Base-by-base conservation (phyloP, 2,888 invertebrate genomes). In the Andrena minutula region DNA sequence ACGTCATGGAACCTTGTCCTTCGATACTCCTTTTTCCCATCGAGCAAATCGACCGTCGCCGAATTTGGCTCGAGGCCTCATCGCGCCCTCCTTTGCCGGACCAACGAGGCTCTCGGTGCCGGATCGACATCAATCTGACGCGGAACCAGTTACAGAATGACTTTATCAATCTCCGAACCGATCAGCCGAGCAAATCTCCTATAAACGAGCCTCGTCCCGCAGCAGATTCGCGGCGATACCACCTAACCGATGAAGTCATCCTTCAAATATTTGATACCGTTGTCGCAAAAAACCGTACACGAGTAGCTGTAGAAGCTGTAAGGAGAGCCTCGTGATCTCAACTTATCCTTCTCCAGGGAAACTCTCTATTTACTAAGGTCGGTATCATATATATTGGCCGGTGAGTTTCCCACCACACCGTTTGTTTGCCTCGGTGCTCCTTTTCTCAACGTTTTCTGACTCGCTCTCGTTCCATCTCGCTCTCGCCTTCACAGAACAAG, bases 141-240 rank as follows among this genome's bases (percentile, higher is more conserved):
- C 65, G 72, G 75, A 75, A 75, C 83, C 83, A 82, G 83, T 75
- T 78, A 49, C 75, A 32, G 79, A 75, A 84, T 82, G 79, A 83
- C 79, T 84, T 84, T 84, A 84, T 84, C 78, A 79, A 82, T 83
- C 82, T 82, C 47, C 53, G 20, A 64, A 60, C 74, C 71, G 78
- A 83, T 82, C 83, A 74, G 47, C 28, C 82, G 66, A 68, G 58
- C 61, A 70, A 71, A 71, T 66, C 76, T 69, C 65, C 63, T 75
- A 49, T 65, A 71, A 75, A 74, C 68, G 64, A 58, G 77, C 53
- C 47, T n/a, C 64, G 70, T 26, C 69, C 61, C 53, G 4, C 23
- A 61, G 26, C 47, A 56, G 69, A 72, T 75, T 71, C 64, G 58
- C 66, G 32, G 69, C 64, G 68, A 66, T 71, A 58, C 56, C 66